Percentiles rank a stretch among this genome's conserved stretches.
Evolutionary conservation across 2,888 invertebrate species (phyloP).

Genomic region (Pammene aurita): DNA sequence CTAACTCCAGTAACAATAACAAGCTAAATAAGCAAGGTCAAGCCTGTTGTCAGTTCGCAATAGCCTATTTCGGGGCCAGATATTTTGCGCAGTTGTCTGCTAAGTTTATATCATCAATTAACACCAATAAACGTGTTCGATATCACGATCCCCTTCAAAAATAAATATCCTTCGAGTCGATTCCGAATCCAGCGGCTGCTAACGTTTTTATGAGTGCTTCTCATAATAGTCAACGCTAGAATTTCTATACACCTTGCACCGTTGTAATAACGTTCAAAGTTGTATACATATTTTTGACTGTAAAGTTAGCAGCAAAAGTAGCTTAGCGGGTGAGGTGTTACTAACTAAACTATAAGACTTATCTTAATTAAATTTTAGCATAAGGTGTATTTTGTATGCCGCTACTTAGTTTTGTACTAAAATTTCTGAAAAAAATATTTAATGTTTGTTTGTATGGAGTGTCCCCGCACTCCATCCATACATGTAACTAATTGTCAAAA

Average conservation of each 20-base stretch:
- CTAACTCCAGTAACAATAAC: neutral
- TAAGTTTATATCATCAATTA: conserved; percentile 11
- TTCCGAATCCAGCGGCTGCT: conserved; percentile 1
- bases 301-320: too few species aligned
- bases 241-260: neutral
- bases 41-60: neutral
- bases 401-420: too few species aligned
- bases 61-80: neutral
- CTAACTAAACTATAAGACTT: too few species aligned
- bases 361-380: too few species aligned
- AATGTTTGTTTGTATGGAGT: too few species aligned
- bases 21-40: neutral
- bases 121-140: conserved; percentile 6
- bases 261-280: too few species aligned
- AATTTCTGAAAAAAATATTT: too few species aligned
- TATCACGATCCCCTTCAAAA: conserved; percentile 6
- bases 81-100: conserved; percentile 16
- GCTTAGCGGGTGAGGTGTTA: too few species aligned
- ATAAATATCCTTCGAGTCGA: conserved; percentile 18
- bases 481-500: too few species aligned
- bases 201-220: conserved; percentile 18
- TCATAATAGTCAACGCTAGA: neutral
- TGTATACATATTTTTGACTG: too few species aligned
- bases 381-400: too few species aligned
- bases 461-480: too few species aligned